A percentile compares a stretch with the other conserved stretches of the same genome.
Evolutionary conservation across 2,113 vertebrate genomes (phyloP).

Genomic region (Aphyosemion australe): DNA sequence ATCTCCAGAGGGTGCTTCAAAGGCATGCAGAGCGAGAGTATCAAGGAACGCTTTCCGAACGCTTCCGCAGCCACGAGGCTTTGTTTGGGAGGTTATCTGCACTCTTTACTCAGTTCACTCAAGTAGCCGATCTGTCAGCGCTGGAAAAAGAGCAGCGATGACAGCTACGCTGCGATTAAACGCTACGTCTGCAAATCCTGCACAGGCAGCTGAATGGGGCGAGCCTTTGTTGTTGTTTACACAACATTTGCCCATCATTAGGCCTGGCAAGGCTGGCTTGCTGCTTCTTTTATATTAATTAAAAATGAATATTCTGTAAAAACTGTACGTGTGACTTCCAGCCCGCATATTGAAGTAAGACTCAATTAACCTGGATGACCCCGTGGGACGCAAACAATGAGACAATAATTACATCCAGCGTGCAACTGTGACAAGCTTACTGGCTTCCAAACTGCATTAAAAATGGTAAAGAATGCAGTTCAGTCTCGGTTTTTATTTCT

Average conservation of each 20-base stretch:
- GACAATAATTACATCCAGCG: conserved; percentile 73
- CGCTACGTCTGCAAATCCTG: conserved; percentile 53
- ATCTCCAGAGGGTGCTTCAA: conserved; percentile 32
- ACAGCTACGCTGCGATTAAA: conserved; percentile 60
- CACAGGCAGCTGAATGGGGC: conserved; percentile 55
- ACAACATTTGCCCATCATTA: conserved; percentile 71
- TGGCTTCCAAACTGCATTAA: conserved; percentile 62
- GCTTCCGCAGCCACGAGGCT: conserved; percentile 41
- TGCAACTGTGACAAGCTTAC: conserved; percentile 59
- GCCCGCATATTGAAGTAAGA: conserved; percentile 76
- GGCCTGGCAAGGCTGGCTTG: conserved; percentile 60
- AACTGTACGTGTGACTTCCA: conserved; percentile 55
- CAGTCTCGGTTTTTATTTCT: conserved; percentile 52
- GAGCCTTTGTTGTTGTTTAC: conserved; percentile 77
- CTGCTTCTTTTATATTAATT: conserved; percentile 73
- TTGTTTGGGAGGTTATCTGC: conserved; percentile 60
- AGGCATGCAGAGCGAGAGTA: conserved; percentile 36
- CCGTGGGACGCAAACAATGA: conserved; percentile 73
- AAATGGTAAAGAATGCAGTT: conserved; percentile 61
- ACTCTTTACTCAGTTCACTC: conserved; percentile 48
- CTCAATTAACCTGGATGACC: conserved; percentile 81
- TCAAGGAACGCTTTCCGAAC: conserved; percentile 39
- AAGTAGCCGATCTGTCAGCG: conserved; percentile 59
- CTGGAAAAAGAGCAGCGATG: conserved; percentile 41
- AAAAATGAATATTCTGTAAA: conserved; percentile 74